Evolutionary conservation across 2,797 vertebrate genomes (phyloP), one percentile per base, ranked within the genome.

Genomic region (Sebastiscus tertius): DNA sequence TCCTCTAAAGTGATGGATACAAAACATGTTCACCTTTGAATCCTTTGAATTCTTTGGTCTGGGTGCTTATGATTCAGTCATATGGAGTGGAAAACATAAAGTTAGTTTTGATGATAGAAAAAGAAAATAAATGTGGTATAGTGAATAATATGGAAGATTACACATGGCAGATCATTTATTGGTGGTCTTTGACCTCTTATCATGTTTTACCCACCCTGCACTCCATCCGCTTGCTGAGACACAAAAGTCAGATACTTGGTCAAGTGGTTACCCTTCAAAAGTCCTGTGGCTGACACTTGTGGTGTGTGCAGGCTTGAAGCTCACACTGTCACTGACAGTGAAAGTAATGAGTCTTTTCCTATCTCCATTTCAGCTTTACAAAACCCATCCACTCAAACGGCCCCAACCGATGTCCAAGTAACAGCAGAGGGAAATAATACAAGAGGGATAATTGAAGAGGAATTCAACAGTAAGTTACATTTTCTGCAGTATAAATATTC

Each of bases 401-500:
- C 26, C 5, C 16, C 1, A 1, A 18, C 58, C 6, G 60, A 42
- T 7, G 22, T 16, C 46, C 59, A 2, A 1, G 4, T 13, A 52
- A 72, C 1, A n/a, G 8, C 26, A 31, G 46, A 77, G 18, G 79
- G 56, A 54, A 81, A 72, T 8, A n/a, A 59, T 3, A 76, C 82
- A 2, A 8, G 14, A 27, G 34, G 11, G 49, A 7, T 1, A 16
- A 36, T 1, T 46, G 61, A 64, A 39, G 54, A 86, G 33, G 22
- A 80, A 14, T 5, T 69, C 9, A 62, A 24, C 22, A 49, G 91
- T 93, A 63, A 88, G 85, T 80, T 27, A 56, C 13, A 8, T 36
- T 66, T 11, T 56, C 22, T 55, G 8, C 3, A 14, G 13, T 65
- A 16, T 16, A 26, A 16, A 52, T 59, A 27, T 59, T 55, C 0